phyloP scores from a whole-genome alignment of 2,888 invertebrate species.

The Plebejus melissa region DNA sequence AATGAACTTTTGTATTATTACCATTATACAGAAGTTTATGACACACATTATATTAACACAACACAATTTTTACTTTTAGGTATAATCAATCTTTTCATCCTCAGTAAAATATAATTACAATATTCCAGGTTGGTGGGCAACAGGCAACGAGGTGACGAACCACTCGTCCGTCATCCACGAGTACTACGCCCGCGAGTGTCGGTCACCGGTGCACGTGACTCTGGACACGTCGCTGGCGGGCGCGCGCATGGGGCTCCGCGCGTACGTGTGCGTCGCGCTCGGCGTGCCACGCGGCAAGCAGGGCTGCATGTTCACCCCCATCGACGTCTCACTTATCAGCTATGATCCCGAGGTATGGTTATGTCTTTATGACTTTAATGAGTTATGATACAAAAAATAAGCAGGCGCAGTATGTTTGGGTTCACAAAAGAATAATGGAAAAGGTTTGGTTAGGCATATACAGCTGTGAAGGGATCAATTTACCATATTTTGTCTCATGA shows the following conservation, averaged over 20 bases:
- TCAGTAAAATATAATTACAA: neutral
- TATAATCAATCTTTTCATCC: no score
- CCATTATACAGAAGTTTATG: no score
- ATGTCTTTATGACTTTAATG: neutral
- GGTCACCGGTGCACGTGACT: conserved; percentile 96
- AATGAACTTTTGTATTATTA: no score
- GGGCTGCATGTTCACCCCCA: conserved; percentile 98
- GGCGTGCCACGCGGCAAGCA: conserved; percentile 96
- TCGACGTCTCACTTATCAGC: conserved; percentile 91
- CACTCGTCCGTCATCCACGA: conserved; percentile 98
- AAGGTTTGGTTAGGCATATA: no score
- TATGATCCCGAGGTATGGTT: conserved; percentile 91
- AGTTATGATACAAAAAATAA: no score
- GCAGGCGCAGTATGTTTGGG: no score
- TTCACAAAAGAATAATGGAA: no score
- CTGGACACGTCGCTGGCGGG: conserved; percentile 94
- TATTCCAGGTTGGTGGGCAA: conserved; percentile 94
- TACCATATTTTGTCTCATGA: no score
- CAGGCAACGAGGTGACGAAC: conserved; percentile 97
- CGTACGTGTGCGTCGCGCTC: conserved; percentile 94
- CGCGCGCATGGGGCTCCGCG: conserved; percentile 95
- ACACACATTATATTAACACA: no score
- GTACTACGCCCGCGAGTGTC: conserved; percentile 96
- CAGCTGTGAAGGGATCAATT: no score
- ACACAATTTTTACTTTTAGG: no score